Conservation (phyloP, 2,888 invertebrate species). For the Elegia similella region DNA sequence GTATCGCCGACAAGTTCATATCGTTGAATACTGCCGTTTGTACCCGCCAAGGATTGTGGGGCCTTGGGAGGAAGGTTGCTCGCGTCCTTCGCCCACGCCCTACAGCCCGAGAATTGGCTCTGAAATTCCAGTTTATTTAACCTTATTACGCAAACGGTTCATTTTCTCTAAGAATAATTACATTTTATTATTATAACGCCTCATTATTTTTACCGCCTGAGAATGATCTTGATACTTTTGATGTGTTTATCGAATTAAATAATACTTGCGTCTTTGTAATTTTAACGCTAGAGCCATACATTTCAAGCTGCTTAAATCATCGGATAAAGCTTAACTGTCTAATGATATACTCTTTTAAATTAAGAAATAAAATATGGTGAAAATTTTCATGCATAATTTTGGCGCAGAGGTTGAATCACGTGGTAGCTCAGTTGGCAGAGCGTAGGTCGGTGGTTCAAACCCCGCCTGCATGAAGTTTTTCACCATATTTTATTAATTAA, state of each 20-base stretch:
- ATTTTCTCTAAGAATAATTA: conserved; percentile 2
- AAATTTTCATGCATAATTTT: too few relatives aligned
- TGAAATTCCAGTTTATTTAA: conserved; percentile 4
- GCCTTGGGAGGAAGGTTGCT: conserved; percentile 15
- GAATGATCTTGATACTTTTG: not conserved
- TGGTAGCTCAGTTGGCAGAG: too few relatives aligned
- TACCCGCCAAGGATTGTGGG: conserved; percentile 1
- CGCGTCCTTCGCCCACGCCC: conserved; percentile 20
- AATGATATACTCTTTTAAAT: too few relatives aligned
- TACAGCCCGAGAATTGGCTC: conserved; percentile 2
- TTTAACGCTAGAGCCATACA: too few relatives aligned
- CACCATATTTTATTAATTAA: too few relatives aligned
- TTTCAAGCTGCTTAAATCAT: too few relatives aligned
- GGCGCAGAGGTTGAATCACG: too few relatives aligned
- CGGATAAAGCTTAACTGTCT: too few relatives aligned
- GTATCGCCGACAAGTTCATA: not conserved
- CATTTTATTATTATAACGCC: not conserved
- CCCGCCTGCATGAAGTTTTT: too few relatives aligned
- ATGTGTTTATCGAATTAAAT: not conserved
- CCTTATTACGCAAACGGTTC: conserved; percentile 11
- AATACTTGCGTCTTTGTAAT: too few relatives aligned
- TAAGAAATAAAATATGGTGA: too few relatives aligned
- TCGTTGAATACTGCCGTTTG: not conserved
- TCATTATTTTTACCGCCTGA: not conserved
- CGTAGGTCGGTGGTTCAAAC: too few relatives aligned